These are phyloP conservation scores for Brenthis ino DNA, from an alignment of 2,888 invertebrate genomes.

Conservation along the genomic window DNA sequence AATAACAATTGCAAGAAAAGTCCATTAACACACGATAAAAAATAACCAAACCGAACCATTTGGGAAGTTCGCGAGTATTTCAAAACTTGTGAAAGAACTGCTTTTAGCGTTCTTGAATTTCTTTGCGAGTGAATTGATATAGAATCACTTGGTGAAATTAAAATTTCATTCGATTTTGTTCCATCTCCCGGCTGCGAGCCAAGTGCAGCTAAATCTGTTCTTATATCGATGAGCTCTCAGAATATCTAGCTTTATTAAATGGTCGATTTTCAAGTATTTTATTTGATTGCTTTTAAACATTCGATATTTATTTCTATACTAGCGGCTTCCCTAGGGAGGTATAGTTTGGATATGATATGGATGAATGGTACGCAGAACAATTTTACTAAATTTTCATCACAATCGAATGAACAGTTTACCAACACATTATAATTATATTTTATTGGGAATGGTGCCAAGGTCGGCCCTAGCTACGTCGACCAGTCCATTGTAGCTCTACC, in stretches of 20 bases:
- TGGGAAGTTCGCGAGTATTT: conserved; percentile 37
- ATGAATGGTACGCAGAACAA: too few species aligned
- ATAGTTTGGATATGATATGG: too few species aligned
- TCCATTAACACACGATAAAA: conserved; percentile 41
- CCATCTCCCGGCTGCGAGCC: conserved; percentile 25
- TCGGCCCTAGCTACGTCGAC: too few species aligned
- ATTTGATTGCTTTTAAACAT: conserved; percentile 2
- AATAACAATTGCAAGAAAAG: conserved; percentile 32
- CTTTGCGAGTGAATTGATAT: conserved; percentile 39
- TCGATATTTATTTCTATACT: not conserved
- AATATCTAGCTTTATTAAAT: conserved; percentile 5
- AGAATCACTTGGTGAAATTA: conserved; percentile 40
- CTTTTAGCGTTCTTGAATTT: conserved; percentile 39
- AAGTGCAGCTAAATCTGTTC: conserved; percentile 21
- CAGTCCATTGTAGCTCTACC: too few species aligned
- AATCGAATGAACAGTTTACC: too few species aligned
- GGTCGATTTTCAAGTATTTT: not conserved
- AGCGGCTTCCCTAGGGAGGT: not conserved
- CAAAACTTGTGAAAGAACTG: conserved; percentile 34
- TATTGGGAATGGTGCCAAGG: too few species aligned
- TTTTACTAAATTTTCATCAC: too few species aligned
- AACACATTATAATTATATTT: too few species aligned
- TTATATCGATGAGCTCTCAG: conserved; percentile 6
- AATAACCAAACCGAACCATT: conserved; percentile 35
- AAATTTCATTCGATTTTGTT: conserved; percentile 38